Percentiles rank a stretch among this genome's conserved stretches.
Evolutionary conservation across 2,888 invertebrate species (phyloP).

Genomic region (Erannis defoliaria): DNA sequence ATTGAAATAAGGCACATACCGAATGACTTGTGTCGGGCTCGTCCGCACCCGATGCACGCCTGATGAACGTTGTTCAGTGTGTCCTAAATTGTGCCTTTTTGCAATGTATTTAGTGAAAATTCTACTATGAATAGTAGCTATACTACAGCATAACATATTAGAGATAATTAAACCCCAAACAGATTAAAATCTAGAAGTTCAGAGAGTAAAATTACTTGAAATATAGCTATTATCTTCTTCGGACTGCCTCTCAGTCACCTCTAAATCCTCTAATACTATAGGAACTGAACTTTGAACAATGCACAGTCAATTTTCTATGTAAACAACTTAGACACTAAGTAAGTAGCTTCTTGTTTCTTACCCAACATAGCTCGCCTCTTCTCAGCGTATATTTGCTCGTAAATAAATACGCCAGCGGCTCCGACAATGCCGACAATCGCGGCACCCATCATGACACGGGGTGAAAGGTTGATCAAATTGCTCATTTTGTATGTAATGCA

Average conservation of each 20-base stretch:
- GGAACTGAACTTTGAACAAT: constrained; percentile 12
- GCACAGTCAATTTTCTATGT: constrained; percentile 10
- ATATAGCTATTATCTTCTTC: no score
- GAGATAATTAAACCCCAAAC: no score
- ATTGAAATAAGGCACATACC: no score
- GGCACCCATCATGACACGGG: constrained; percentile 77
- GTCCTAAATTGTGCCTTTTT: no score
- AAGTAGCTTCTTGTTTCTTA: constrained; percentile 51
- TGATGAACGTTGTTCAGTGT: no score
- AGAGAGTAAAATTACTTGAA: no score
- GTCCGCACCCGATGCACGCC: no score
- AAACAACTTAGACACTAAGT: background rate
- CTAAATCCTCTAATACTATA: background rate
- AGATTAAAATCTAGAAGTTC: no score
- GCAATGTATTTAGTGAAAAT: no score
- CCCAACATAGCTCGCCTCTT: constrained; percentile 79
- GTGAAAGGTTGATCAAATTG: constrained; percentile 58
- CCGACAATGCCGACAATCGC: constrained; percentile 82
- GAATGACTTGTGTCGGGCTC: no score
- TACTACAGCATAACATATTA: no score
- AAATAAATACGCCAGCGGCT: constrained; percentile 81
- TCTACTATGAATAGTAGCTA: no score
- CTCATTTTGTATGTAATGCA: constrained; percentile 36
- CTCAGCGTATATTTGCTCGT: constrained; percentile 81
- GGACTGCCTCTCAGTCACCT: constrained; percentile 7